Evolutionary conservation across 1,140 invertebrate species (phyloP), one percentile per base, ranked within the genome.

Genomic region (Drosophila erecta): DNA sequence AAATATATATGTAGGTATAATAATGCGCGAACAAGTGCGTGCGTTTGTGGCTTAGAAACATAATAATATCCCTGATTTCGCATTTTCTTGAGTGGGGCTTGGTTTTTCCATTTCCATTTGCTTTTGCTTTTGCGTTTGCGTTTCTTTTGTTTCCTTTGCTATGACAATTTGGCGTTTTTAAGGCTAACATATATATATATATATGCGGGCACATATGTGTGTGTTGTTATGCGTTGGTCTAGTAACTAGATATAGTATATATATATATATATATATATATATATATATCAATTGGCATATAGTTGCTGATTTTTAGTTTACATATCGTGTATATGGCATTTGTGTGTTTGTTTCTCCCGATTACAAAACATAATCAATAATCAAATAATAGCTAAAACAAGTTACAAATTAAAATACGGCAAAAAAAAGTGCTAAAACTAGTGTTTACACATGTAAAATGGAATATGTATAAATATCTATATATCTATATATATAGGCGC

Each of bases 281-380:
- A 76, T 70, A 81, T 38, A 38, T 70, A 81, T 81, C 72, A 86
- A 81, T 86, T 87, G 78, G 81, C 78, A 86, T 87, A 71, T 62
- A 59, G 78, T 80, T 79, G 56, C 70, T 79, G 56, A 12, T 72
- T 64, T 78, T 53, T 56, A 66, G 64, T 71, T 61, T 77, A 85
- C 67, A 80, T 73, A 74, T 83, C 66, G 54, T 78, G 64, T 87
- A 73, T 81, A 87, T 87, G 83, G 83, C 83, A 87, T 85, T 84
- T 54, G 56, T 61, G n/a, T 50, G 41, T 11, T 30, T 22, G 11
- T 46, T 27, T 27, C 40, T 61, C 41, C 41, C 58, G 24, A 51
- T 56, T 61, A 61, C 49, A 53, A 43, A 61, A 53, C 1, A 61
- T 47, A 53, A 61, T 61, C 37, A 61, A 41, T 53, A 54, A 70